These are phyloP conservation scores for Drosophila ezoana DNA, from an alignment of 2,888 invertebrate species.

Conservation along the genomic window DNA sequence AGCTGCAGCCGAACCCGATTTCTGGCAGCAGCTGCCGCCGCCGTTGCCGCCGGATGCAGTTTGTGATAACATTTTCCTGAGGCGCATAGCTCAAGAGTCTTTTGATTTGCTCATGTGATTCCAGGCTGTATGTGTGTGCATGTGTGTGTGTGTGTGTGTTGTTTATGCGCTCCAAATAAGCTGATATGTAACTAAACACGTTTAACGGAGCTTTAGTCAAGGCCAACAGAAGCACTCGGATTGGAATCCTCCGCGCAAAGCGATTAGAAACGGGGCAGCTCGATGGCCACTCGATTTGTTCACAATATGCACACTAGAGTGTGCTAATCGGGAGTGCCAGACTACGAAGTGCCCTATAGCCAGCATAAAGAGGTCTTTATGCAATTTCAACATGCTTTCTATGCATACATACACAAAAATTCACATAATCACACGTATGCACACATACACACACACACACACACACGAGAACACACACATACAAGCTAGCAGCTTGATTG, in stretches of 20 bases:
- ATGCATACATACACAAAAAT: too few relatives aligned
- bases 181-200: conserved; percentile 47
- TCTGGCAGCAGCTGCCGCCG: conserved; percentile 9
- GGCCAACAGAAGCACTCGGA: conserved; percentile 29
- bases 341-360: too few relatives aligned
- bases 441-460: too few relatives aligned
- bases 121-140: background rate
- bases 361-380: too few relatives aligned
- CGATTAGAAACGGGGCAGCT: conserved; percentile 17
- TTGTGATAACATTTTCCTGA: conserved; percentile 77
- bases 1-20: conserved; percentile 18
- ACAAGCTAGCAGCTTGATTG: too few relatives aligned
- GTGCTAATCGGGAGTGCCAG: too few relatives aligned
- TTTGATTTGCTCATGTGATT: conserved; percentile 36
- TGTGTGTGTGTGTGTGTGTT: background rate
- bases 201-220: conserved; percentile 44
- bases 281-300: conserved; percentile 1
- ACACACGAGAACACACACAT: too few relatives aligned
- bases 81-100: conserved; percentile 45
- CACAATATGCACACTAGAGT: too few relatives aligned
- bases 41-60: conserved; percentile 73
- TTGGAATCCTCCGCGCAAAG: background rate
- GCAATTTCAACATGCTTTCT: too few relatives aligned
- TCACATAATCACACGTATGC: too few relatives aligned
- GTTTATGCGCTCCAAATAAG: conserved; percentile 20